Evolutionary conservation across 1,140 invertebrate species (phyloP), one percentile per base, ranked within the genome.

Genomic region (Brachionus paranguensis): DNA sequence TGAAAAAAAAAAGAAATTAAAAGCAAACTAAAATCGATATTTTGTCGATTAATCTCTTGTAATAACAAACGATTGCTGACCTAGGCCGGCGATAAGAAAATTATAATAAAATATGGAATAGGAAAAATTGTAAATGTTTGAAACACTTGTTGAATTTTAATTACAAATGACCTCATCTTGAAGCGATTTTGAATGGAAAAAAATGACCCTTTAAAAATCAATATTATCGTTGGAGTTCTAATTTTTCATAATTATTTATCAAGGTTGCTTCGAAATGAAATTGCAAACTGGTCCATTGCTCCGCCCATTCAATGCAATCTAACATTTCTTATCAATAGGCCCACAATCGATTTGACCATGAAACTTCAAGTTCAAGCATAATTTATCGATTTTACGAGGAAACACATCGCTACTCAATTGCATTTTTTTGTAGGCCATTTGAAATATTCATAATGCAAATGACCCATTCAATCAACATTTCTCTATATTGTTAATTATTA

Each of bases 221-320:
- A 76, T 76, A 76, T 76, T 76, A 76, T 76, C 33, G 43, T 29
- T 76, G 20, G n/a, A 47, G 43, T 76, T 76, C 72, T 76, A 76
- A 76, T 76, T 76, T 76, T 76, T 76, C 72, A 76, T 76, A 76
- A 76, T 76, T 76, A 45, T 68, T 74, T 74, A 74, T 76, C 72
- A 76, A 76, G 70, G 70, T 74, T 45, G 20, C 41, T 43, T 74
- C 45, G 27, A 76, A 76, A 76, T 50, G 43, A 76, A 53, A 76
- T 76, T 74, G 33, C 70, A 74, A 74, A 74, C 20, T 17, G 24
- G 11, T 11, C 27, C 65, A 68, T 33, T 17, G 17, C 68, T 72
- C 68, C 68, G 41, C 68, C 68, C 17, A 3, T 43, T 1, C 14
- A 43, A 72, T 43, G 14, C 68, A 33, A 33, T 68, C 33, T 72